Base-by-base conservation (phyloP, 2,888 invertebrate genomes). In the Colletes collaris region DNA sequence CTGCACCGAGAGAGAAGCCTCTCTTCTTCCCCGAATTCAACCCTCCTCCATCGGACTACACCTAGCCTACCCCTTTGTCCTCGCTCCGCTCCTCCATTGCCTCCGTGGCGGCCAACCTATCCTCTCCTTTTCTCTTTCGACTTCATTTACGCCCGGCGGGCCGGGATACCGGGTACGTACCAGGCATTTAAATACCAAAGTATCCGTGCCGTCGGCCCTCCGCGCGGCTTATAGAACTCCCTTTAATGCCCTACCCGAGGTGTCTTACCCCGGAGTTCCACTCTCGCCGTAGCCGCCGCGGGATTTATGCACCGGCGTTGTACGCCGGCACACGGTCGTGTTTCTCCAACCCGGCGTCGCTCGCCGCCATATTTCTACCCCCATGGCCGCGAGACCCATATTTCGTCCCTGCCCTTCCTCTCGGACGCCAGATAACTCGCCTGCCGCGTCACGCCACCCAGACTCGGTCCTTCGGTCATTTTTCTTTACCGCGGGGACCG, bases 171-270 rank as follows among this genome's bases (percentile, higher is more conserved):
- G 27, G 79, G 76, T 69, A 81, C 80, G 69, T 85, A 69, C 86
- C 87, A 89, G 40, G 86, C 90, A 92, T 92, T 92, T 91, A 91
- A 91, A 92, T 92, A 91, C 89, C 90, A 90, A 91, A 91, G 89
- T 89, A 87, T 88, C 87, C n/a, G 59, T 76, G 76, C 73, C 73
- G 71, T 85, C 81, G 27, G 27, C 27, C 27, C 27, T 27, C 27
- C 27, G 27, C 27, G 84, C 81, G 79, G 88, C 84, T 87, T 86
- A 82, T 78, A 62, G 73, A 74, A 79, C 82, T 77, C 77, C 85
- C 87, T 89, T 88, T 90, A 90, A 89, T 88, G 86, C 87, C 81
- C 76, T 69, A 62, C 81, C 81, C 60, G 75, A 74, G 82, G 76
- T 84, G 79, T 86, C 86, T 89, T 84, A 79, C 49, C 81, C 27